Evolutionary conservation across 2,888 invertebrate genomes (phyloP).

Genomic region (Aphodius granarius): DNA sequence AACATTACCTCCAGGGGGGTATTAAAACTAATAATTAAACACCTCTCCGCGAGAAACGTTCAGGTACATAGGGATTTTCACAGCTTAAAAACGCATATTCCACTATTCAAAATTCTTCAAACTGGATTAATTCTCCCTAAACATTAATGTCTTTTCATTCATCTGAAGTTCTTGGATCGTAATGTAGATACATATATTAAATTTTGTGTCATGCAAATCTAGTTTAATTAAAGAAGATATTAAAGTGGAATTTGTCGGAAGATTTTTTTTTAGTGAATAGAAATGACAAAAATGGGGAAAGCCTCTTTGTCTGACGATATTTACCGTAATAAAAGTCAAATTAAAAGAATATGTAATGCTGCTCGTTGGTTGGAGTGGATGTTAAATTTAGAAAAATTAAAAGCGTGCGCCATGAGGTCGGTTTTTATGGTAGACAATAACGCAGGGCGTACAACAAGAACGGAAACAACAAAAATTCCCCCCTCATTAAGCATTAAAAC

Average conservation of each 20-base stretch:
- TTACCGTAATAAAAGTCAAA: not conserved
- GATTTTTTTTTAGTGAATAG: too few species aligned
- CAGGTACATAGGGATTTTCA: too few species aligned
- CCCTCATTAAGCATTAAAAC: not conserved
- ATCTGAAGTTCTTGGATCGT: too few species aligned
- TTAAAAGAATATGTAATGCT: not conserved
- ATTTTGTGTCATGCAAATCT: too few species aligned
- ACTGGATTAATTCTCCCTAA: too few species aligned
- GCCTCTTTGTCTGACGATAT: not conserved
- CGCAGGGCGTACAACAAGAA: not conserved
- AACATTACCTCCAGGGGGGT: not conserved
- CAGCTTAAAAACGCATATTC: too few species aligned
- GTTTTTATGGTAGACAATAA: not conserved
- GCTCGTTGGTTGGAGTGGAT: not conserved
- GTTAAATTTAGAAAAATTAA: not conserved
- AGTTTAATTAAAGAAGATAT: too few species aligned
- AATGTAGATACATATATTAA: too few species aligned
- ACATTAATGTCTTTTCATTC: too few species aligned
- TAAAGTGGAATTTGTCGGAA: too few species aligned
- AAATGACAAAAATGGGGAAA: not conserved
- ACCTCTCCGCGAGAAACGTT: not conserved
- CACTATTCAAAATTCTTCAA: too few species aligned
- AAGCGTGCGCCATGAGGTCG: not conserved
- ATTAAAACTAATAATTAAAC: not conserved
- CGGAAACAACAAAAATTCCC: not conserved